Base-by-base conservation (phyloP, 2,888 invertebrate genomes). In the Sinhomidia bicolor region DNA sequence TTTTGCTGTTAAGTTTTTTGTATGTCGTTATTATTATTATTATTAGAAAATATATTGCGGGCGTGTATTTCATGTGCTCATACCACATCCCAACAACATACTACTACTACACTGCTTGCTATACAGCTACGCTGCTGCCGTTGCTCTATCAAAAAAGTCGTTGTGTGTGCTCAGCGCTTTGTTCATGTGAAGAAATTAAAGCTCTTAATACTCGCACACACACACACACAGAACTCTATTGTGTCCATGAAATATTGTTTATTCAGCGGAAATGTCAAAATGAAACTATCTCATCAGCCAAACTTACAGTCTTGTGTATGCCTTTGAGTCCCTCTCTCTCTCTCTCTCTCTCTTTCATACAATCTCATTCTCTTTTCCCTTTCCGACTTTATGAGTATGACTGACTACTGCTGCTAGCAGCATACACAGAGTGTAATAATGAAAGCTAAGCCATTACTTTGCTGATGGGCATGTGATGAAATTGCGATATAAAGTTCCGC, bases 201-300 rank as follows among this genome's bases (percentile, higher is more conserved):
- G 85, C 85, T 47, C 74, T 76, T 44, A 84, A 74, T 85, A 85
- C 57, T 71, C 68, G 26, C 62, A 47, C 36, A 57, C 74, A 74
- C 78, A 85, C 57, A 57, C 68, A 29, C 62, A 47, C 36, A 57
- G 74, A 17, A 51, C 20, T 71, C 51, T 68, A 86, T 86, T 86
- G 68, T 80, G 79, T 41, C 71, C 57, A 86, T 86, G 80, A 80
- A 80, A 71, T 80, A 86, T 86, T 86, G 86, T 86, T 86, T 86
- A 76, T 62, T 86, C 86, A 86, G 86, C 80, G 86, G 86, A 86
- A 86, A 86, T 86, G 86, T 86, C 86, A 86, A 51, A 85, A 85
- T 65, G 80, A 86, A 86, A 80, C 68, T 79, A 86, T 80, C 86
- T 86, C 86, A 86, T 86, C 86, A 86, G 36, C 71, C 47, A 47